These are phyloP conservation scores for Isotomurus palustris DNA, from an alignment of 2,888 invertebrate genomes.

Conservation along the genomic window DNA sequence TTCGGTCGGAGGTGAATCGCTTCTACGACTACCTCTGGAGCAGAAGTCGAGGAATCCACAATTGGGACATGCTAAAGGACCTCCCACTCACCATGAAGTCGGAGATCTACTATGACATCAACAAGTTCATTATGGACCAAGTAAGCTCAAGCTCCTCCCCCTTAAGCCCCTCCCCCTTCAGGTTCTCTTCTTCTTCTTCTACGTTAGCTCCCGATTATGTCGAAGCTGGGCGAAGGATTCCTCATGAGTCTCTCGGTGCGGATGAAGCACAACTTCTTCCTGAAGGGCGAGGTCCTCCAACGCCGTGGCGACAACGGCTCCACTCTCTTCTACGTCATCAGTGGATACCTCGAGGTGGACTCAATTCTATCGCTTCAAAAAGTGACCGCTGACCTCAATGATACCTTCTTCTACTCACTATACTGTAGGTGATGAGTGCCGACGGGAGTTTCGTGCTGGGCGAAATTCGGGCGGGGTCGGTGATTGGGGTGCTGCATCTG, in stretches of 20 bases:
- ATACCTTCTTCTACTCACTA: no score
- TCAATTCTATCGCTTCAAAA: no score
- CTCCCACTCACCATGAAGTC: constrained; percentile 41
- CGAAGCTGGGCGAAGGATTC: constrained; percentile 36
- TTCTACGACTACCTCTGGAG: constrained; percentile 43
- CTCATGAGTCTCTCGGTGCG: constrained; percentile 40
- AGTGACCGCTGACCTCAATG: no score
- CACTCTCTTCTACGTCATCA: constrained; percentile 41
- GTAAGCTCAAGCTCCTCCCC: no score
- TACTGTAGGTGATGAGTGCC: constrained; percentile 32
- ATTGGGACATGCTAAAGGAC: constrained; percentile 35
- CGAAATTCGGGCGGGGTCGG: constrained; percentile 41
- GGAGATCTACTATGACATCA: constrained; percentile 42
- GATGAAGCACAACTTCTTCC: constrained; percentile 39
- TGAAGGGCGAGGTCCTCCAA: constrained; percentile 38
- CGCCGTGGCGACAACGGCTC: constrained; percentile 31
- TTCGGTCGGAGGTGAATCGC: constrained; percentile 27
- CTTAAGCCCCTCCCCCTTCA: no score
- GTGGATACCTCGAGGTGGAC: constrained; percentile 42
- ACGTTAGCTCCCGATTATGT: constrained; percentile 23
- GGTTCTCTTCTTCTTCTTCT: no score
- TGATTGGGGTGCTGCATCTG: constrained; percentile 41
- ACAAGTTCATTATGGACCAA: constrained; percentile 43
- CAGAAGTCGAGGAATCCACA: constrained; percentile 38
- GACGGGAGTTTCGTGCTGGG: constrained; percentile 35